Base-by-base conservation (phyloP, 2,113 vertebrate species). In the Pelodiscus sinensis region DNA sequence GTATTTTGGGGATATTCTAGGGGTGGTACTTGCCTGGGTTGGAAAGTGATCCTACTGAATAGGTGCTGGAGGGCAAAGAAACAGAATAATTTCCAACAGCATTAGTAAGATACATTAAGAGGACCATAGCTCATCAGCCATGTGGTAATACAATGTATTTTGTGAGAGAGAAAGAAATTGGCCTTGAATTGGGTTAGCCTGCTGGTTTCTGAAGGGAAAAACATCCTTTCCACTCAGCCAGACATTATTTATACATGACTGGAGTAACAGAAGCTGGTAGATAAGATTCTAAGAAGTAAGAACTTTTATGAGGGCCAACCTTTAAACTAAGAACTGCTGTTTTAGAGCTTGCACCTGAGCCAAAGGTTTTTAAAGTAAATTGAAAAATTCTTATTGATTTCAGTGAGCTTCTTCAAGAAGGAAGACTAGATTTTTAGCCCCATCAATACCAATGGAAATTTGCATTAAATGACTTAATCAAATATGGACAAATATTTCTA, bases 61-160 rank as follows among this genome's bases (percentile, higher is more conserved):
- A 31, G 90, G 77, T 86, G 90, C 52, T 10, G 90, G 7, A 84
- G 93, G 89, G 81, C 83, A 22, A 19, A 94, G 92, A 95, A 44
- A 95, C 87, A 96, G 94, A 80, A 77, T 94, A 92, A 92, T 38
- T 91, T 96, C 92, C 92, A 90, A 92, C 2, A 1, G 4, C 73
- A 88, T 82, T 81, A 84, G 91, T 13, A 51, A 65, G 86, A 62
- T 29, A 62, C 58, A 62, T 62, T 27, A 27, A 62, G 12, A 14
- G 25, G 68, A 71, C 90, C 91, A 2, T 95, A 92, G 93, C 87
- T 29, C 92, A 92, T 92, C 87, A 89, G 91, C 83, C 85, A 90
- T 86, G 92, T 15, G 73, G 86, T 55, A n/a, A 16, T 82, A 83
- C 25, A 2, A 15, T 12, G n/a, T 31, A 81, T 8, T 25, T 2